Conservation (phyloP, 2,113 vertebrate genomes). For the Ardeotis arabs region DNA sequence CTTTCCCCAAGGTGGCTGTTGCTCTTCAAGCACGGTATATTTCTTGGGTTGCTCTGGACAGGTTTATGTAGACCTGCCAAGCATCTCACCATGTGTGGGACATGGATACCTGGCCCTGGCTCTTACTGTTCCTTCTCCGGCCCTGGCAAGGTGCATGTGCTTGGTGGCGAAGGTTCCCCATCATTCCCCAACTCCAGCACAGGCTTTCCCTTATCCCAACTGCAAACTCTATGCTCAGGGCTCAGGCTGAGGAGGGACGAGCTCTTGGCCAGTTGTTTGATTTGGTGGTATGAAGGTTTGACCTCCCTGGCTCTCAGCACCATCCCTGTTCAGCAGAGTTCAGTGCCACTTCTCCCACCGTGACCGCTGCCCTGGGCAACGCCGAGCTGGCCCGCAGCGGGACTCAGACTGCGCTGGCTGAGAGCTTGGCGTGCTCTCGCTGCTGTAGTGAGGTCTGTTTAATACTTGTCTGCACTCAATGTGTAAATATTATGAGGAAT, state of each 20-base stretch:
- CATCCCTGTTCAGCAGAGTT: not conserved
- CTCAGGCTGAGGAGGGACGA: not conserved
- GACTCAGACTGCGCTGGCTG: not conserved
- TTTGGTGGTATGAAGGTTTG: not conserved
- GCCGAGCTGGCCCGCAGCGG: accelerated
- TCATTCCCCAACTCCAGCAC: accelerated
- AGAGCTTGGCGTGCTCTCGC: accelerated
- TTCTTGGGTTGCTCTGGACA: not conserved
- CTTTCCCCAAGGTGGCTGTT: not conserved
- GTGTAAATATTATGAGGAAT: conserved; percentile 58
- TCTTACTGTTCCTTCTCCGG: not conserved
- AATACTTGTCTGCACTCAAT: not conserved
- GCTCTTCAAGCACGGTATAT: not conserved
- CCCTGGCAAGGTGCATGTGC: not conserved
- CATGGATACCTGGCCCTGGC: not conserved
- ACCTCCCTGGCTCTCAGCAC: not conserved
- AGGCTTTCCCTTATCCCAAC: not conserved
- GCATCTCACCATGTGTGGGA: not conserved
- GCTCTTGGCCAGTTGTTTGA: not conserved
- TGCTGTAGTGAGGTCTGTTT: conserved; percentile 18
- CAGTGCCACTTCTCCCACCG: not conserved
- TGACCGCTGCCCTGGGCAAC: accelerated
- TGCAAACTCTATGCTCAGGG: not conserved
- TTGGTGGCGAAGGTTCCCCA: not conserved
- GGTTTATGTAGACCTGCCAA: not conserved